These are phyloP conservation scores for Ormyrus pomaceus DNA, from an alignment of 2,888 invertebrate genomes.

Conservation along the genomic window DNA sequence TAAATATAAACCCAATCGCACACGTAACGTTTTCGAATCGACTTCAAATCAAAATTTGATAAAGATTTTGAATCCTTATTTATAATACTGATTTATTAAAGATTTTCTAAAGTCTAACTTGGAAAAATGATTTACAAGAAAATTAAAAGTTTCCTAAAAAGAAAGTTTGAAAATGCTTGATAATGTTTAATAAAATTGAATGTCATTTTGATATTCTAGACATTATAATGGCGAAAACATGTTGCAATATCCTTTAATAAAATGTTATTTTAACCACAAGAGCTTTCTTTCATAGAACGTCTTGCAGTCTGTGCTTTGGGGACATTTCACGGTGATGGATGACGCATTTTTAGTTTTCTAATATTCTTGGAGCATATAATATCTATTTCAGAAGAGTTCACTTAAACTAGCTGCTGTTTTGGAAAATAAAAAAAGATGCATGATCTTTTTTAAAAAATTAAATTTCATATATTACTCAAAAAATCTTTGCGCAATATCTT, in stretches of 20 bases:
- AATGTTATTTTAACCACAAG: background rate
- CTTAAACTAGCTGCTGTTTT: background rate
- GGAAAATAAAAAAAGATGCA: background rate
- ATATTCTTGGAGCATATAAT: background rate
- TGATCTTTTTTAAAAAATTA: background rate
- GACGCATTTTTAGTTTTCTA: conserved; percentile 3
- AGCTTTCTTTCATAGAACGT: background rate
- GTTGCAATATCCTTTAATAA: background rate
- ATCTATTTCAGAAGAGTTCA: background rate
- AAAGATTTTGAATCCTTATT: no score
- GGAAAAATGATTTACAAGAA: no score
- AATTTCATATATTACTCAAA: background rate
- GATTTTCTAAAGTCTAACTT: no score
- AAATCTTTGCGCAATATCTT: no score
- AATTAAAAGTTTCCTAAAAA: background rate
- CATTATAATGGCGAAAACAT: no score
- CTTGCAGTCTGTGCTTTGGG: background rate
- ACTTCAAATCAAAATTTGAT: no score
- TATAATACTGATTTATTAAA: no score
- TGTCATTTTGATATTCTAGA: no score
- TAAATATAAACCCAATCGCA: no score
- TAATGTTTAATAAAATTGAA: background rate
- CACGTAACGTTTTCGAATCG: no score
- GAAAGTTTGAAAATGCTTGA: background rate
- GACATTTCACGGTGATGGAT: conserved; percentile 32